A percentile compares a stretch with the other conserved stretches of the same genome.
Evolutionary conservation across 1,140 invertebrate species (phyloP).

Genomic region (Lordiphosa stackelbergi): DNA sequence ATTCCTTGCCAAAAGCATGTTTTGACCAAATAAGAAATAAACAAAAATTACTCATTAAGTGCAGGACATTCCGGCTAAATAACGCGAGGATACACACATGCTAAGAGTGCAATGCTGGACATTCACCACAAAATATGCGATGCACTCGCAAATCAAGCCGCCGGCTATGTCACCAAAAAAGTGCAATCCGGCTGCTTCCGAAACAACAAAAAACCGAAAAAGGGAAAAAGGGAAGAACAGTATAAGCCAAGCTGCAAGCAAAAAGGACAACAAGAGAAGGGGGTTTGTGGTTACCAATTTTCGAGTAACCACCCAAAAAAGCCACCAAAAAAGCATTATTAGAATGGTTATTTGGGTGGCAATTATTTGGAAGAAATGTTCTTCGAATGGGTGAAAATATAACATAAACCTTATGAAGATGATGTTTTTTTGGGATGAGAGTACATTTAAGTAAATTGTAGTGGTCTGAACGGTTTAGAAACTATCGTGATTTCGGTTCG

Average conservation of each 20-base stretch:
- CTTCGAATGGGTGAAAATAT: too few species aligned
- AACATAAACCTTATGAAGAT: too few species aligned
- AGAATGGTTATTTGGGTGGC: conserved; percentile 3
- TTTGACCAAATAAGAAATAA: conserved; percentile 22
- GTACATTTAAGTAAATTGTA: too few species aligned
- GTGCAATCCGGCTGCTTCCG: conserved; percentile 37
- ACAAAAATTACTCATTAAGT: conserved; percentile 64
- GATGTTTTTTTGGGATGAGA: too few species aligned
- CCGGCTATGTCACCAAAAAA: conserved; percentile 54
- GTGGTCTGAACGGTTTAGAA: too few species aligned
- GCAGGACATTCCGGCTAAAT: conserved; percentile 56
- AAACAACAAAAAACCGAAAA: conserved; percentile 13
- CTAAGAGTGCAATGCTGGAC: conserved; percentile 30
- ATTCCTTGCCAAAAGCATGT: conserved; percentile 55
- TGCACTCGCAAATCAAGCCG: conserved; percentile 74
- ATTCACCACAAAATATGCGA: conserved; percentile 64
- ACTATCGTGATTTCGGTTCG: too few species aligned
- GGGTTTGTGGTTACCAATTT: background rate
- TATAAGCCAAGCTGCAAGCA: conserved; percentile 7
- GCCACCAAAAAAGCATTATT: conserved; percentile 8
- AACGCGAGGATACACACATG: conserved; percentile 21
- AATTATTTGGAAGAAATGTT: background rate
- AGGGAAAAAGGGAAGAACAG: conserved; percentile 1
- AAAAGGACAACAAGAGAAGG: conserved; percentile 11
- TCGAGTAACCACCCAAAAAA: background rate